Percentiles rank a stretch among this genome's conserved stretches.
These are phyloP conservation scores for Sebastes vulpes DNA, from an alignment of 2,797 vertebrate species.

Conservation along the genomic window DNA sequence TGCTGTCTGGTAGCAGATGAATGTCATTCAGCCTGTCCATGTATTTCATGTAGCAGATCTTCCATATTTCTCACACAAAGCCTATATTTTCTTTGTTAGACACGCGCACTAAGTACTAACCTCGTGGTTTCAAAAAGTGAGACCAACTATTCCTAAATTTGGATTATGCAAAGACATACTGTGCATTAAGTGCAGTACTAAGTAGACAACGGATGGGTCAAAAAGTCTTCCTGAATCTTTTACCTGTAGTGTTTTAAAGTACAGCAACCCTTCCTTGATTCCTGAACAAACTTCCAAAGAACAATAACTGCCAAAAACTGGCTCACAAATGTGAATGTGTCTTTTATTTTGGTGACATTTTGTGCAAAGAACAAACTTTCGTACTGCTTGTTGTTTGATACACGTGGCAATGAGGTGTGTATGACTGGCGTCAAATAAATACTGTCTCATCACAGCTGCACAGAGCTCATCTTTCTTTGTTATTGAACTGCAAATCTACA, in stretches of 20 bases:
- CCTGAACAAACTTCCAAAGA: conserved; percentile 75
- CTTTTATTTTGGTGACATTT: conserved; percentile 60
- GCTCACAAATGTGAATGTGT: conserved; percentile 66
- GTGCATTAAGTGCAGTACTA: conserved; percentile 29
- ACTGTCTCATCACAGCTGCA: conserved; percentile 57
- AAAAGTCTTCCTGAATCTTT: conserved; percentile 75
- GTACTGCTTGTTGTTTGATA: conserved; percentile 74
- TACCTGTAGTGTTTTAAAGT: conserved; percentile 44
- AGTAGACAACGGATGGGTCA: conserved; percentile 40
- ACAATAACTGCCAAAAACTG: conserved; percentile 65
- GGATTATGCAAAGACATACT: conserved; percentile 75
- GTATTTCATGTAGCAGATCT: conserved; percentile 68
- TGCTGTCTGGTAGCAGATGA: conserved; percentile 57
- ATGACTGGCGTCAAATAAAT: conserved; percentile 73
- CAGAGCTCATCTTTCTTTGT: neutral
- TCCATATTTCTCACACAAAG: conserved; percentile 42
- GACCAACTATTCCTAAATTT: conserved; percentile 61
- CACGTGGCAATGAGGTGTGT: conserved; percentile 35
- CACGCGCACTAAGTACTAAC: conserved; percentile 38
- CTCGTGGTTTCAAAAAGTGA: conserved; percentile 51
- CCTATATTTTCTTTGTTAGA: conserved; percentile 30
- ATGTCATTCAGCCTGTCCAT: conserved; percentile 37
- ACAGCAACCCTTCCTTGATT: conserved; percentile 43
- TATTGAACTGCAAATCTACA: neutral
- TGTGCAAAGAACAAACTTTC: conserved; percentile 61